Conservation (phyloP, 2,797 vertebrate species). For the Gephyroberyx darwinii region DNA sequence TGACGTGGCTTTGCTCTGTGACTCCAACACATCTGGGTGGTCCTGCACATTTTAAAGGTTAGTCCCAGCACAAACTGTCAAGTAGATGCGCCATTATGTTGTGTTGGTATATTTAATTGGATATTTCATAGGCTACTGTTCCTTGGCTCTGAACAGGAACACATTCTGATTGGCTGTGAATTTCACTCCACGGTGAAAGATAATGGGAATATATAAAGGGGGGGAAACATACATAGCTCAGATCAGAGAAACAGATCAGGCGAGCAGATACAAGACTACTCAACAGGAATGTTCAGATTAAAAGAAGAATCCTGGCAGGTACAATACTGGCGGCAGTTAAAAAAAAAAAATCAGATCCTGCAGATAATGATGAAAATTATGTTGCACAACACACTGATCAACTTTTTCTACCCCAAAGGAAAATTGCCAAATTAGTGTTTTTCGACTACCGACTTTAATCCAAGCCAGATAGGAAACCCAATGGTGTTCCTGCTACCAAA, state of each 20-base stretch:
- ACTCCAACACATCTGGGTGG: background rate
- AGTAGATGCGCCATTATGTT: conserved; percentile 14
- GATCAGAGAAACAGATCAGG: conserved; percentile 5
- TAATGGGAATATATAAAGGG: background rate
- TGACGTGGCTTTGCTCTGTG: conserved; percentile 8
- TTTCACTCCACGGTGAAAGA: background rate
- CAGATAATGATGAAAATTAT: conserved; percentile 15
- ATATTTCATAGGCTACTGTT: background rate
- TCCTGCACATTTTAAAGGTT: conserved; percentile 19
- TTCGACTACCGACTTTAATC: conserved; percentile 18
- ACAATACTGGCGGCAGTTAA: conserved; percentile 10
- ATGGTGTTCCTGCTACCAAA: background rate
- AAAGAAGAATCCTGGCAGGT: conserved; percentile 2
- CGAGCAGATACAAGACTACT: background rate
- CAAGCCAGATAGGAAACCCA: conserved; percentile 28
- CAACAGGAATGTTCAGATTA: background rate
- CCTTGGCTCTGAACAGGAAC: background rate
- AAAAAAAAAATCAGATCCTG: conserved; percentile 19
- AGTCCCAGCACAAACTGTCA: conserved; percentile 18
- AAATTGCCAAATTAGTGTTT: conserved; percentile 29
- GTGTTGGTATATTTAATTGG: conserved; percentile 7
- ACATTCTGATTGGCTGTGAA: background rate
- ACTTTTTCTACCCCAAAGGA: background rate
- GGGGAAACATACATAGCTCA: conserved; percentile 1
- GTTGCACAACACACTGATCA: conserved; percentile 14